Conservation (phyloP, 2,797 vertebrate genomes). For the Setipinna tenuifilis region DNA sequence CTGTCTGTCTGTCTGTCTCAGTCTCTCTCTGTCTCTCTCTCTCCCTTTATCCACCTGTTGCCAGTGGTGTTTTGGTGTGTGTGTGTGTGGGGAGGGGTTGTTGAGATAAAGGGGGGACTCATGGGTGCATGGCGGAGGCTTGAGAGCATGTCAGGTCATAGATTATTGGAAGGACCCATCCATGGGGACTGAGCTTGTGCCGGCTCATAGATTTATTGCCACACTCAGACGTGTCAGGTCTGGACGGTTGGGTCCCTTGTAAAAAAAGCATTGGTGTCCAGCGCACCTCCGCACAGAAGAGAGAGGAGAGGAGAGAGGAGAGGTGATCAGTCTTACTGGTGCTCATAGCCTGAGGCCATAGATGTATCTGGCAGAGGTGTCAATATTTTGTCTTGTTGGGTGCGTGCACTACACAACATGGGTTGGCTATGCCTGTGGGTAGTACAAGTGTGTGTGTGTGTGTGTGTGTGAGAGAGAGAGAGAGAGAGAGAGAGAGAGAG, state of each 20-base stretch:
- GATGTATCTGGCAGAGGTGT: neutral
- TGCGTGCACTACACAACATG: neutral
- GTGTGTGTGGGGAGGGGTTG: neutral
- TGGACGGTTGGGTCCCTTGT: neutral
- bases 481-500: too few relatives aligned
- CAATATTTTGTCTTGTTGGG: neutral
- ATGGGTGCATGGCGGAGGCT: neutral
- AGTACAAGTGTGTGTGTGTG: slow-evolving; percentile 12
- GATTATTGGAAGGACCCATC: neutral
- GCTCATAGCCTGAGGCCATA: neutral
- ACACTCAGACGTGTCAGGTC: neutral
- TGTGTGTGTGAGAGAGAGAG: neutral
- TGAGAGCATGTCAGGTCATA: neutral
- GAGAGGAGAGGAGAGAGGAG: neutral
- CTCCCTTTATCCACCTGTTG: neutral
- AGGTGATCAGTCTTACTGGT: neutral
- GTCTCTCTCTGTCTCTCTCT: neutral
- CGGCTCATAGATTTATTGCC: neutral
- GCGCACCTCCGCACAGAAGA: neutral
- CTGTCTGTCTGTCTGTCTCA: neutral
- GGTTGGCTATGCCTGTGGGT: neutral
- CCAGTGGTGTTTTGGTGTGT: neutral
- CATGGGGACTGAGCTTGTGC: neutral
- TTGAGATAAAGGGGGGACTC: neutral
- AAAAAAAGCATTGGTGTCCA: neutral